Percentiles rank a stretch among this genome's conserved stretches.
Conservation (phyloP, 1,140 invertebrate species). For the Luehdorfia chinensis region DNA sequence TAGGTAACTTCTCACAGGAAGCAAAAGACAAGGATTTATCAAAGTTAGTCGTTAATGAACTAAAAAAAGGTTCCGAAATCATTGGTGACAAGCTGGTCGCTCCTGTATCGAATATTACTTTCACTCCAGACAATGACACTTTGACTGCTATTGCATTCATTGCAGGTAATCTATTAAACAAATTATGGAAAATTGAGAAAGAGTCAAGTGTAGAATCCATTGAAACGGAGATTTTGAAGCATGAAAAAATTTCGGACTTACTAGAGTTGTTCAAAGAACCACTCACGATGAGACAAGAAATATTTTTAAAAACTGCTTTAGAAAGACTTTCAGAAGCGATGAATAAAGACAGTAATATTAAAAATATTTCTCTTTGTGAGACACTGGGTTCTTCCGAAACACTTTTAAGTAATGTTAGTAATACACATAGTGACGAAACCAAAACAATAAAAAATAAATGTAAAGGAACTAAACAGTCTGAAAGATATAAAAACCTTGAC, state of each 20-base stretch:
- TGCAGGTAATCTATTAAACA: slow-evolving; percentile 62
- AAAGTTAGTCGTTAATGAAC: slow-evolving; percentile 57
- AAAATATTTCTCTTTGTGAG: slow-evolving; percentile 53
- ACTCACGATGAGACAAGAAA: slow-evolving; percentile 56
- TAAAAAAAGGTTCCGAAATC: slow-evolving; percentile 49
- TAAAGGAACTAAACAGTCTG: slow-evolving; percentile 2
- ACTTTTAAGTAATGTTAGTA: slow-evolving; percentile 26
- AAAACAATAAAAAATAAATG: slow-evolving; percentile 23
- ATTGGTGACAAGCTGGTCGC: slow-evolving; percentile 48
- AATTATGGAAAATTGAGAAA: slow-evolving; percentile 64
- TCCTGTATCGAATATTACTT: slow-evolving; percentile 60
- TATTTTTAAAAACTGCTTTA: slow-evolving; percentile 57
- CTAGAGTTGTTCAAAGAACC: slow-evolving; percentile 65
- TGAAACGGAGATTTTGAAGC: slow-evolving; percentile 55
- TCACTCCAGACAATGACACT: slow-evolving; percentile 67
- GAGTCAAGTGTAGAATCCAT: slow-evolving; percentile 36
- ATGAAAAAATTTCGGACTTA: slow-evolving; percentile 60
- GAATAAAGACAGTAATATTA: slow-evolving; percentile 41
- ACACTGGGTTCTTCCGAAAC: slow-evolving; percentile 16
- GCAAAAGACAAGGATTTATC: slow-evolving; percentile 54
- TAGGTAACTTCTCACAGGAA: slow-evolving; percentile 47
- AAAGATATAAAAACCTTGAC: slow-evolving; percentile 12
- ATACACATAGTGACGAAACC: slow-evolving; percentile 6
- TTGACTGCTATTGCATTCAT: slow-evolving; percentile 62
- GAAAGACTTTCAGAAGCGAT: slow-evolving; percentile 48